These are phyloP conservation scores for Rhabditoides inermis DNA, from an alignment of 2,888 invertebrate species.

Conservation along the genomic window DNA sequence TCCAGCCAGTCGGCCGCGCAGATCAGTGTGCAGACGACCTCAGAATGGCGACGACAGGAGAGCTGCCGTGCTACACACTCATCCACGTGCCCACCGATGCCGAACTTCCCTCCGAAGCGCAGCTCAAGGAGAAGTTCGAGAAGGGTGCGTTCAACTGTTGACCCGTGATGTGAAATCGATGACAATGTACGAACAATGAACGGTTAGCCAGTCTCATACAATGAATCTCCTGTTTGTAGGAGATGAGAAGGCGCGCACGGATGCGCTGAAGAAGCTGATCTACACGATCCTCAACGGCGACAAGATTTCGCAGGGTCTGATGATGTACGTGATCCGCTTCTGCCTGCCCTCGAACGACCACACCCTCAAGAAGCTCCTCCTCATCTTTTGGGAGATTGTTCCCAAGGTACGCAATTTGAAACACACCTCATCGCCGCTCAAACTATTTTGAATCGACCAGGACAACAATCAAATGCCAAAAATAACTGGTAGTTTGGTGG, in stretches of 20 bases:
- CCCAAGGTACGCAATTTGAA: slow-evolving; percentile 64
- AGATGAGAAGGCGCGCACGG: slow-evolving; percentile 78
- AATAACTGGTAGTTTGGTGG: neutral
- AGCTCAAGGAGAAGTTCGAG: slow-evolving; percentile 84
- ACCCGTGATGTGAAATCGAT: too few relatives aligned
- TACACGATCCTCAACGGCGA: slow-evolving; percentile 89
- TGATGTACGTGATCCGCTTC: slow-evolving; percentile 91
- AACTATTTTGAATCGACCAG: neutral
- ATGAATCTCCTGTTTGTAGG: slow-evolving; percentile 57
- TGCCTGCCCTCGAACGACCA: slow-evolving; percentile 77
- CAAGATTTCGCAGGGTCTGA: slow-evolving; percentile 68
- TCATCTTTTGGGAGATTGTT: slow-evolving; percentile 99
- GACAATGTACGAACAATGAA: too few relatives aligned
- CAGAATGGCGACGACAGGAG: slow-evolving; percentile 57
- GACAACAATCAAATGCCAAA: neutral
- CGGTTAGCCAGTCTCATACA: neutral
- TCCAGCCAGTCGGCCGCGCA: too few relatives aligned
- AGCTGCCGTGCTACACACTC: slow-evolving; percentile 92
- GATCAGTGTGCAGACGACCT: too few relatives aligned
- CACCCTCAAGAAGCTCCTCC: slow-evolving; percentile 84
- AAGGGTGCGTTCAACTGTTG: slow-evolving; percentile 52
- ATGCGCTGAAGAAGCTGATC: slow-evolving; percentile 88
- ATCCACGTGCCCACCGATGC: slow-evolving; percentile 84
- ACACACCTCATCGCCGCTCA: neutral
- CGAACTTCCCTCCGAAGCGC: slow-evolving; percentile 90